Evolutionary conservation across 2,113 vertebrate genomes (phyloP).

Genomic region (Paratilapia polleni): DNA sequence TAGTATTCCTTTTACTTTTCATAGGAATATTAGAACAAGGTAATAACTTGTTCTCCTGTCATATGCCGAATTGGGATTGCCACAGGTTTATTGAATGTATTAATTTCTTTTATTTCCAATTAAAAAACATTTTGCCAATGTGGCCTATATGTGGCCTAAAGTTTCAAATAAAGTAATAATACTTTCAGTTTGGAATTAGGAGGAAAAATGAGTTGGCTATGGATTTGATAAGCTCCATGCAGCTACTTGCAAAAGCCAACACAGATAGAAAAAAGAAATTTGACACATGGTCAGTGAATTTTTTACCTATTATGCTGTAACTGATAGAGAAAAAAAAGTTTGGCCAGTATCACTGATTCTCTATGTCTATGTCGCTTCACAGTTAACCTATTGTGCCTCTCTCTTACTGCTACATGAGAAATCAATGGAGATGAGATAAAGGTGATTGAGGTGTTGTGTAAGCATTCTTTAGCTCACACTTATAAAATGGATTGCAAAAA

Average conservation of each 20-base stretch:
- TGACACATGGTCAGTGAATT: constrained; percentile 37
- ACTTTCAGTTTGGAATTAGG: constrained; percentile 47
- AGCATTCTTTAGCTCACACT: neutral
- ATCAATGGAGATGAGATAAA: constrained; percentile 5
- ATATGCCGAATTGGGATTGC: constrained; percentile 41
- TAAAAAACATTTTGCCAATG: constrained; percentile 54
- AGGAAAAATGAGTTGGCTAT: constrained; percentile 27
- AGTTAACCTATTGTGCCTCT: neutral
- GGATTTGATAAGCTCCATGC: constrained; percentile 46
- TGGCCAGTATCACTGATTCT: constrained; percentile 41
- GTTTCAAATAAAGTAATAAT: constrained; percentile 57
- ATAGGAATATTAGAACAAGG: constrained; percentile 32
- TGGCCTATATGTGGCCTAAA: constrained; percentile 30
- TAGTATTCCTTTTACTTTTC: constrained; percentile 6
- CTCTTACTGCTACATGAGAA: constrained; percentile 1
- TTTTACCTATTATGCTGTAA: constrained; percentile 20
- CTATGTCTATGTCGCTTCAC: constrained; percentile 33
- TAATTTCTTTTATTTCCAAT: constrained; percentile 58
- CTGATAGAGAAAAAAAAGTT: constrained; percentile 33
- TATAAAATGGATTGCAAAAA: too few species aligned
- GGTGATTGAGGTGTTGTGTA: neutral
- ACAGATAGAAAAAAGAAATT: constrained; percentile 56
- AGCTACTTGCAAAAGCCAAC: constrained; percentile 43
- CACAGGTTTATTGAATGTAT: constrained; percentile 54
- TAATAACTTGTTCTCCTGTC: constrained; percentile 25